Evolutionary conservation across 2,888 invertebrate genomes (phyloP).

Genomic region (Imbricaverruca yamaguchii): DNA sequence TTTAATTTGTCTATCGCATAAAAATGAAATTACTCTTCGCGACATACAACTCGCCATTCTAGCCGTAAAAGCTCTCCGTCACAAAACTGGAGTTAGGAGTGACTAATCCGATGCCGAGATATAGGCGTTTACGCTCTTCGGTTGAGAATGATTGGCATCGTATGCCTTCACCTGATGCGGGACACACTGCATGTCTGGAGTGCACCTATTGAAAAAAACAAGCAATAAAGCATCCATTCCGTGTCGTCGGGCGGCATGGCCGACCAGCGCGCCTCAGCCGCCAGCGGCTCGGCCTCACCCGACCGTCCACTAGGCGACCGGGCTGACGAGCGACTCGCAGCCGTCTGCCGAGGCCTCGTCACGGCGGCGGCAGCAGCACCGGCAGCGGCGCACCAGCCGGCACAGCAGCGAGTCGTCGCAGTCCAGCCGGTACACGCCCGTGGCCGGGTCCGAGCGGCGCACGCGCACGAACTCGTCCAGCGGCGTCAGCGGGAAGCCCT

Average conservation of each 20-base stretch:
- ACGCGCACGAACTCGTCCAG: slow-evolving; percentile 22
- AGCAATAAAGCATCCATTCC: too few species aligned
- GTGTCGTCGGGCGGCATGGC: background rate
- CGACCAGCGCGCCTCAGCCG: background rate
- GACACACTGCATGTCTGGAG: too few species aligned
- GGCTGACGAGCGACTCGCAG: background rate
- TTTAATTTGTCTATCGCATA: too few species aligned
- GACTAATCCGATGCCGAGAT: too few species aligned
- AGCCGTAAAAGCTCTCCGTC: too few species aligned
- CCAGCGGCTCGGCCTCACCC: background rate
- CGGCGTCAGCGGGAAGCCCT: slow-evolving; percentile 18
- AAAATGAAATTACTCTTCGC: too few species aligned
- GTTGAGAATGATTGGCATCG: too few species aligned
- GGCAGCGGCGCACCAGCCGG: background rate
- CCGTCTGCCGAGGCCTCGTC: background rate
- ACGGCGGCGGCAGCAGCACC: background rate
- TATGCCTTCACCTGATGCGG: too few species aligned
- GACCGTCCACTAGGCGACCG: background rate
- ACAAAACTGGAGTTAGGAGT: too few species aligned
- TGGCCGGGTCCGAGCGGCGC: background rate
- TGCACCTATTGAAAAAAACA: too few species aligned
- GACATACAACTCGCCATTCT: too few species aligned
- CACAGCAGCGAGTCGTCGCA: background rate
- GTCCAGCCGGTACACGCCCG: background rate
- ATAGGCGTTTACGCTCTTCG: too few species aligned